A percentile compares a stretch with the other conserved stretches of the same genome.
phyloP scores from a whole-genome alignment of 2,888 invertebrate species.

The Acronicta leporina region DNA sequence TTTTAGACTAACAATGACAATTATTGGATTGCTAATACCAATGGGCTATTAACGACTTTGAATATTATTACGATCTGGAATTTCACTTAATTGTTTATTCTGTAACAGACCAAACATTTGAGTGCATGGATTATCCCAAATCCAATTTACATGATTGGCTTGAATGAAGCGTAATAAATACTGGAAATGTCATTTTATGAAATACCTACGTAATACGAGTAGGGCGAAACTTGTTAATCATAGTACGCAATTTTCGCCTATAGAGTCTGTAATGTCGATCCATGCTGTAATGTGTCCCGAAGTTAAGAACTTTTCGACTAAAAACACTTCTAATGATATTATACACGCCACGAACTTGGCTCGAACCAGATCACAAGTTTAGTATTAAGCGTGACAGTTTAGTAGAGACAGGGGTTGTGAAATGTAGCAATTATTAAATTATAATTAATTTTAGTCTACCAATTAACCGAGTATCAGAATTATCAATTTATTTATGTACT shows the following conservation, averaged over 20 bases:
- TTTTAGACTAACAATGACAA: slow-evolving; percentile 23
- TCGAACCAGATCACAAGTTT: slow-evolving; percentile 33
- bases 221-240: slow-evolving; percentile 23
- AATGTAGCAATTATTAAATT: slow-evolving; percentile 2
- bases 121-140: slow-evolving; percentile 45
- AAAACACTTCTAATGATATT: slow-evolving; percentile 36
- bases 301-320: slow-evolving; percentile 32
- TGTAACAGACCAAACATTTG: slow-evolving; percentile 43
- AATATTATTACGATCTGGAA: slow-evolving; percentile 44
- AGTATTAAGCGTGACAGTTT: neutral
- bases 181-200: slow-evolving; percentile 27
- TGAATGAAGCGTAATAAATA: slow-evolving; percentile 49
- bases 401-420: neutral
- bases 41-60: slow-evolving; percentile 21
- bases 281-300: slow-evolving; percentile 32
- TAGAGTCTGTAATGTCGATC: slow-evolving; percentile 28
- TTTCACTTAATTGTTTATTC: slow-evolving; percentile 46
- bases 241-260: slow-evolving; percentile 29
- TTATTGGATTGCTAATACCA: neutral
- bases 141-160: slow-evolving; percentile 54
- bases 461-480: neutral
- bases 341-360: slow-evolving; percentile 23
- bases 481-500: too few species aligned
- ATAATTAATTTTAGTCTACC: neutral
- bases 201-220: slow-evolving; percentile 1